Conservation (phyloP, 1,140 invertebrate species). For the Drosophila obscura region DNA sequence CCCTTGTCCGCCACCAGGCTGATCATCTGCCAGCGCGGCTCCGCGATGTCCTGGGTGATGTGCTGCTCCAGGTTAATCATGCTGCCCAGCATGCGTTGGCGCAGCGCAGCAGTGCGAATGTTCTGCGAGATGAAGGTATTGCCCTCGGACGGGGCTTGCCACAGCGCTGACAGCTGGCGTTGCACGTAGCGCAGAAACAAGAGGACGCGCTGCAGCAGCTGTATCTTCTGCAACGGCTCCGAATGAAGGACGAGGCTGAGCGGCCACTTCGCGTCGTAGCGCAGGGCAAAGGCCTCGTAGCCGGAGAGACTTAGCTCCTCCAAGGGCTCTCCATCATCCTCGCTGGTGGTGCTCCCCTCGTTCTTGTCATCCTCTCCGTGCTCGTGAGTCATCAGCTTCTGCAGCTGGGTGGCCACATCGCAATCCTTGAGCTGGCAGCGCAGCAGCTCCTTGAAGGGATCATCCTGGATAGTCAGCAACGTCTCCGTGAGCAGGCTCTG, state of each 20-base stretch:
- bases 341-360: background rate
- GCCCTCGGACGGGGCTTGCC: conserved; percentile 4
- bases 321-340: conserved; percentile 4
- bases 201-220: conserved; percentile 58
- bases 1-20: conserved; percentile 6
- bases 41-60: conserved; percentile 43
- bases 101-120: background rate
- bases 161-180: conserved; percentile 19
- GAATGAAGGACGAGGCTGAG: conserved; percentile 53
- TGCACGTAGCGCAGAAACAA: conserved; percentile 54
- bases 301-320: conserved; percentile 27
- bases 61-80: conserved; percentile 57
- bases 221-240: conserved; percentile 40
- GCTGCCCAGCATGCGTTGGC: conserved; percentile 37
- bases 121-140: background rate
- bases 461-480: conserved; percentile 9
- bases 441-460: conserved; percentile 48
- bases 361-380: background rate
- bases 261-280: conserved; percentile 59
- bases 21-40: conserved; percentile 45
- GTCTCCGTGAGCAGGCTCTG: conserved; percentile 24
- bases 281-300: conserved; percentile 47
- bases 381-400: background rate
- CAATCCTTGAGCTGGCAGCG: conserved; percentile 41
- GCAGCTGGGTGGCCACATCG: conserved; percentile 45